These are phyloP conservation scores for Ascaphus truei DNA, from an alignment of 2,113 vertebrate species.

Conservation along the genomic window DNA sequence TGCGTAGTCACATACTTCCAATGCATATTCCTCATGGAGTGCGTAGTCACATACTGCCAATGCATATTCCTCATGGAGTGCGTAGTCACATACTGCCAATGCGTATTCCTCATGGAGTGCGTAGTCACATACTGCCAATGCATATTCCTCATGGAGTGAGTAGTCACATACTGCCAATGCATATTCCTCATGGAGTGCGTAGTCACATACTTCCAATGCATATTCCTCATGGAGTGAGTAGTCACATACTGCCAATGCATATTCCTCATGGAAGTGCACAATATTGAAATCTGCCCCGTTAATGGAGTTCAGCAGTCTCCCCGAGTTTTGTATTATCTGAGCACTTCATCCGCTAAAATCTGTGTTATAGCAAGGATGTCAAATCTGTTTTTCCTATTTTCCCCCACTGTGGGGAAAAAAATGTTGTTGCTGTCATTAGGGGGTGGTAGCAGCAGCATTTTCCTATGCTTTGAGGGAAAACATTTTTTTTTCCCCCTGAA, in stretches of 20 bases:
- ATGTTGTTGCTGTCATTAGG: not conserved
- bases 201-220: not conserved
- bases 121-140: not conserved
- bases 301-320: not conserved
- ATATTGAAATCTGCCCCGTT: not conserved
- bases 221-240: not conserved
- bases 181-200: not conserved
- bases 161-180: not conserved
- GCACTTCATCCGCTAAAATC: not conserved
- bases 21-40: not conserved
- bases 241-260: not conserved
- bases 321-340: not conserved
- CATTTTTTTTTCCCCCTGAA: too few species aligned
- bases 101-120: not conserved
- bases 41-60: not conserved
- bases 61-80: not conserved
- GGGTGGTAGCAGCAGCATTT: not conserved
- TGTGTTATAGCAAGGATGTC: not conserved
- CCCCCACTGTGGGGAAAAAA: not conserved
- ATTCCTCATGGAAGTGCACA: not conserved
- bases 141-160: not conserved
- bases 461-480: not conserved
- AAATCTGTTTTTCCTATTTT: constrained; percentile 4
- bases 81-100: not conserved
- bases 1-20: not conserved